Evolutionary conservation across 1,140 invertebrate genomes (phyloP).

Genomic region (Diploscapter pachys): DNA sequence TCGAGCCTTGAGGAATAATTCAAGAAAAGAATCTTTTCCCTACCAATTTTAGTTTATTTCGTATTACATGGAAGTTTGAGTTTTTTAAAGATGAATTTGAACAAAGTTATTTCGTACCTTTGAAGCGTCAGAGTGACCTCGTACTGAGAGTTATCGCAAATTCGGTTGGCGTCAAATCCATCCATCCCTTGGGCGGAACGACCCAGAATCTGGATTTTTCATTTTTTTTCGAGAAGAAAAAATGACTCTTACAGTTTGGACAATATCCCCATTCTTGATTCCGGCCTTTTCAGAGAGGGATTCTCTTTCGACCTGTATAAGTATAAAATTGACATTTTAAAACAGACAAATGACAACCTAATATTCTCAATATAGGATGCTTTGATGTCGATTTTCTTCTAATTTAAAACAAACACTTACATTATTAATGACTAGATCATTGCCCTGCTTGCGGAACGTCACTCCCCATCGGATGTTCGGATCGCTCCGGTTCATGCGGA

Average conservation of each 20-base stretch:
- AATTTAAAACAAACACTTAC: conserved; percentile 6
- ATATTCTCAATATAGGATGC: too few relatives aligned
- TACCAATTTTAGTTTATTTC: too few relatives aligned
- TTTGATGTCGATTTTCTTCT: too few relatives aligned
- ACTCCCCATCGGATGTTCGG: conserved; percentile 37
- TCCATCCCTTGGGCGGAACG: conserved; percentile 12
- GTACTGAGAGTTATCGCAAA: conserved; percentile 11
- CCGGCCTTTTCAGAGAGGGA: conserved; percentile 37
- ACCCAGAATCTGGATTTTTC: too few relatives aligned
- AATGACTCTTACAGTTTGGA: conserved; percentile 4
- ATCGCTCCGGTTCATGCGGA: conserved; percentile 40
- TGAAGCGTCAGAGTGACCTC: conserved; percentile 31
- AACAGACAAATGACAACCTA: too few relatives aligned
- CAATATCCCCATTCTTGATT: conserved; percentile 21
- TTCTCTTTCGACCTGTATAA: conserved; percentile 35
- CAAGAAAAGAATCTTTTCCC: too few relatives aligned
- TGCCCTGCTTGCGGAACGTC: conserved; percentile 18
- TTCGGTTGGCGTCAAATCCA: conserved; percentile 17
- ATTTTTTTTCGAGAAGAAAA: too few relatives aligned
- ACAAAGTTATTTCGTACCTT: conserved; percentile 16
- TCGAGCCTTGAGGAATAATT: too few relatives aligned
- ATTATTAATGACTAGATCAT: conserved; percentile 28
- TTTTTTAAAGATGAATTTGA: too few relatives aligned
- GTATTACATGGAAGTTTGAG: too few relatives aligned
- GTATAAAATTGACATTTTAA: too few relatives aligned